Base-by-base conservation (phyloP, 1,140 invertebrate species). In the Anoplophora glabripennis region DNA sequence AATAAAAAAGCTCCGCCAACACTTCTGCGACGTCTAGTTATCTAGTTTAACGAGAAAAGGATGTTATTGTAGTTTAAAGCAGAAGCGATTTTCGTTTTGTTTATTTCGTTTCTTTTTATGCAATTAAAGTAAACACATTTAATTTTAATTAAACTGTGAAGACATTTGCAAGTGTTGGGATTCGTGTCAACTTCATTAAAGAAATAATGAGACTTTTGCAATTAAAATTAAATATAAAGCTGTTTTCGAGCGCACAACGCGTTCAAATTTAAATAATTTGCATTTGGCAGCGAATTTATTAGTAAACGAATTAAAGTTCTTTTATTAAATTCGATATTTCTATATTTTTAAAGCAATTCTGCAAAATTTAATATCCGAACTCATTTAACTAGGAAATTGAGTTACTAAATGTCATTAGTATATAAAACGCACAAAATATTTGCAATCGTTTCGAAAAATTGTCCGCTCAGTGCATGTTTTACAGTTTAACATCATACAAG, bases 141-240 rank as follows among this genome's bases (percentile, higher is more conserved):
- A 63, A 57, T 60, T 67, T 65, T 67, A 67, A 67, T 67, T 65
- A 65, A 60, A 65, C 56, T 58, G 63, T 53, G 59, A 65, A 67
- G 59, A 64, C 61, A 57, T 65, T 57, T 54, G 60, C 59, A 61
- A 64, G 57, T 65, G 58, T 61, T 54, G 54, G 55, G 59, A 61
- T 58, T 61, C 56, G 61, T 68, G 64, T 68, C 64, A 66, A 68
- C 66, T 68, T 65, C 64, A 68, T 68, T 68, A 66, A 66, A 66
- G 66, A 68, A 68, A 68, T 68, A 68, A 68, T 63, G 64, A 65
- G 66, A 68, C 46, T 66, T 68, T 66, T 57, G 64, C 66, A 64
- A 68, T 68, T 66, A 65, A 68, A 68, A 68, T 68, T 64, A 61
- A 66, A 67, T 56, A 64, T 66, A 67, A 67, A 67, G 62, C 62